Evolutionary conservation across 2,113 vertebrate genomes (phyloP).

Genomic region (Syngnathoides biaculeatus): DNA sequence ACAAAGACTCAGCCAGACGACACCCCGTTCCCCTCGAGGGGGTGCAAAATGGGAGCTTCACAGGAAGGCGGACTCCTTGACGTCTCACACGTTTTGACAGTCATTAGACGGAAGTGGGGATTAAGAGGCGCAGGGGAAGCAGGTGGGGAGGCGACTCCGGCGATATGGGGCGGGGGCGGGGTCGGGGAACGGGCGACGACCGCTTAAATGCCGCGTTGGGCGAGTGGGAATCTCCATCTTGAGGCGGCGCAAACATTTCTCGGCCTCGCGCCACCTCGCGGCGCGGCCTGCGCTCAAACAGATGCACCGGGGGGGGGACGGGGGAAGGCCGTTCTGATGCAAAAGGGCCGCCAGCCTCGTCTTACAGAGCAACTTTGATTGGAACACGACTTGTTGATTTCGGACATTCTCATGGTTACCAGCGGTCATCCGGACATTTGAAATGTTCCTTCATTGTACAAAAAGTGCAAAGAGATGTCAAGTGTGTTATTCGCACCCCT

Average conservation of each 20-base stretch:
- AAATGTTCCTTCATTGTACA: no score
- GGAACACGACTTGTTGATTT: conserved; percentile 41
- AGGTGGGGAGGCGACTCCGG: conserved; percentile 32
- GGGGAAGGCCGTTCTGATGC: conserved; percentile 64
- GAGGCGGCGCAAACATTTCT: conserved; percentile 65
- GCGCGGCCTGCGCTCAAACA: conserved; percentile 70
- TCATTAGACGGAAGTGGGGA: conserved; percentile 3
- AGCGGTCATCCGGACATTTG: conserved; percentile 27
- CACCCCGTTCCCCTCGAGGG: conserved; percentile 44
- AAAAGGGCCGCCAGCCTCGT: conserved; percentile 63
- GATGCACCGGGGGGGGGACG: conserved; percentile 65
- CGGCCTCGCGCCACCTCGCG: conserved; percentile 71
- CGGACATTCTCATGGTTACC: conserved; percentile 48
- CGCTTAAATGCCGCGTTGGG: conserved; percentile 37
- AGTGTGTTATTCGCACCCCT: no score
- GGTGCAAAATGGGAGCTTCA: conserved; percentile 33
- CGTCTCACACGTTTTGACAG: conserved; percentile 40
- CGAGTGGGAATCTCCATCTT: conserved; percentile 70
- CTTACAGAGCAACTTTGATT: conserved; percentile 45
- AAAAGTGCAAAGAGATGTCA: no score
- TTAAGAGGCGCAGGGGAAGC: conserved; percentile 13
- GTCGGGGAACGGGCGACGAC: background rate
- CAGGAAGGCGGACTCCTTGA: conserved; percentile 38
- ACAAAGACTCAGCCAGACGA: conserved; percentile 55
- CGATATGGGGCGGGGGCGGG: conserved; percentile 3